Evolutionary conservation across 2,888 invertebrate genomes (phyloP), one percentile per base, ranked within the genome.

Genomic region (Leptura quadrifasciata): DNA sequence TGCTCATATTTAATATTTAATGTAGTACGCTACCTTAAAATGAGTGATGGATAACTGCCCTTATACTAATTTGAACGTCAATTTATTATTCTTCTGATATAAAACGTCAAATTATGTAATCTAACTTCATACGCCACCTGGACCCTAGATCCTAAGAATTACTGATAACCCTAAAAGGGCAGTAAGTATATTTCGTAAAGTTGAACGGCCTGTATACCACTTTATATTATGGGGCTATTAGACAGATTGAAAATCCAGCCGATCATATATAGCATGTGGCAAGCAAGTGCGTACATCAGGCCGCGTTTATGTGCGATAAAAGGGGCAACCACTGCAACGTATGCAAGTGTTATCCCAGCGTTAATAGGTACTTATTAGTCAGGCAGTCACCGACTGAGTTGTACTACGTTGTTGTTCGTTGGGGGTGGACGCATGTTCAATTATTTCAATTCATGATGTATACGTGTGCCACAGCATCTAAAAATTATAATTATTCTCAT

Each of bases 1-100:
- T 20, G 20, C 57, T 35, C 64, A 72, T 39, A n/a, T 61, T 60
- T 70, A 68, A 68, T 68, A 68, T 68, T 54, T 63, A 27, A 63
- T 31, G 31, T 17, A 24, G 61, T 35, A 31, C 1, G 31, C 12
- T 18, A 63, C 63, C 39, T 63, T 35, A 63, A 63, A 63, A 35
- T 63, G 63, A 63, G 17, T 31, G 63, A 63, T 63, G 63, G 63
- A 63, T 63, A 63, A 31, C 63, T 63, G 63, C 63, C 63, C 31
- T 31, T 63, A 17, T 18, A 18, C 63, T 63, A 63, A 63, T 63
- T 63, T 63, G 63, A 63, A 17, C 39, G 39, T 18, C 63, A 31
- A 63, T 63, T 63, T 63, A 63, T 63, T 63, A 63, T 63, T 63
- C 63, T 63, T 39, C 18, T 63, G 35, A 63, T 63, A 39, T 63